Conservation (phyloP, 1,140 invertebrate genomes). For the Delia radicum region DNA sequence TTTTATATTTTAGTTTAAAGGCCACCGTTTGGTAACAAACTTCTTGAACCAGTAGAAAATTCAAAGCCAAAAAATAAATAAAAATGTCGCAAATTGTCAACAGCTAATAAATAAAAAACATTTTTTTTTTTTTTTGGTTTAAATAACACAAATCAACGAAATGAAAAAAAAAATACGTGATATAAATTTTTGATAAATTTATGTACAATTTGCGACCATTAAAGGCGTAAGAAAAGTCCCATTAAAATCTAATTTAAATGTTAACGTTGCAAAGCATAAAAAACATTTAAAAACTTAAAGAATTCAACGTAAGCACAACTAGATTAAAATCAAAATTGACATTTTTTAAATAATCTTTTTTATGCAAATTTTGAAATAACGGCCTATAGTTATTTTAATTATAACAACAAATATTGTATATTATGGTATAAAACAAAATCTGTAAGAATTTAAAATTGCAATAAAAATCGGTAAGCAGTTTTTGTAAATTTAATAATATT, state of each 20-base stretch:
- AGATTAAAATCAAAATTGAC: no score
- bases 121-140: neutral
- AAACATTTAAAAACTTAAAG: no score
- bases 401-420: no score
- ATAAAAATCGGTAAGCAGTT: no score
- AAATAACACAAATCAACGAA: neutral
- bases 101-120: conserved; percentile 11
- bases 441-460: no score
- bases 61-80: neutral
- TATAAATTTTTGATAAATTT: conserved; percentile 19
- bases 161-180: neutral
- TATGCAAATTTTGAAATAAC: no score
- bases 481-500: no score
- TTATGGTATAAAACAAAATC: no score
- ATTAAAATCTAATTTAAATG: conserved; percentile 17
- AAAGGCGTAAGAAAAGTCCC: neutral
- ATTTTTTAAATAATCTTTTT: no score
- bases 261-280: neutral
- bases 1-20: neutral
- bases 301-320: no score
- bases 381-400: no score
- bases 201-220: neutral
- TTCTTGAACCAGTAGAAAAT: no score
- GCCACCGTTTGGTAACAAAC: neutral
- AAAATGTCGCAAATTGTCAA: conserved; percentile 13